Conservation (phyloP, 30 jellyfish, hydroid and myxozoan genomes). For the Aurelia sp. region DNA sequence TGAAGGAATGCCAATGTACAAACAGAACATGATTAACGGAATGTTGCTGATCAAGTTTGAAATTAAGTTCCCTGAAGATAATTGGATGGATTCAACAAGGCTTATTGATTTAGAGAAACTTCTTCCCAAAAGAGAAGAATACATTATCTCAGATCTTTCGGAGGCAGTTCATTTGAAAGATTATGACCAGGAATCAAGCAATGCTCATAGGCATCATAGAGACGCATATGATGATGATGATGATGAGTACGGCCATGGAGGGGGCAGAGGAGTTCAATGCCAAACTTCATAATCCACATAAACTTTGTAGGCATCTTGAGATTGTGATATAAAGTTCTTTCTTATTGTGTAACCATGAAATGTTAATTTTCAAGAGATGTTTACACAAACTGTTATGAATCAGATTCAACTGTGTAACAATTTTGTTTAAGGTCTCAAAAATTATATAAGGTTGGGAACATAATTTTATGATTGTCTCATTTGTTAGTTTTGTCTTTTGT, state of each 20-base stretch:
- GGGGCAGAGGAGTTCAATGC: slow-evolving; percentile 94
- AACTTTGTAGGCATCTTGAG: neutral
- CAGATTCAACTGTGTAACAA: too few relatives aligned
- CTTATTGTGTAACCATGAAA: neutral
- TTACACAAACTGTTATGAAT: neutral
- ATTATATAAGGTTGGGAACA: too few relatives aligned
- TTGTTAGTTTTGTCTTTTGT: too few relatives aligned
- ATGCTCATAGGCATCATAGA: slow-evolving; percentile 44
- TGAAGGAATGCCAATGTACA: slow-evolving; percentile 97
- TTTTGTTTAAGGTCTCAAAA: too few relatives aligned
- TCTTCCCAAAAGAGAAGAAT: slow-evolving; percentile 89
- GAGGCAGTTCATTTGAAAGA: slow-evolving; percentile 83
- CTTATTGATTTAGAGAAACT: slow-evolving; percentile 63
- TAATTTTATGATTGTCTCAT: too few relatives aligned
- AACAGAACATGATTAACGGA: slow-evolving; percentile 69
- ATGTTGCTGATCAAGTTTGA: slow-evolving; percentile 80
- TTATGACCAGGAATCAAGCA: slow-evolving; percentile 60
- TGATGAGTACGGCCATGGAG: slow-evolving; percentile 68
- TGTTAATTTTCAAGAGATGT: neutral
- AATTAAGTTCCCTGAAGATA: slow-evolving; percentile 82
- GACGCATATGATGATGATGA: slow-evolving; percentile 89
- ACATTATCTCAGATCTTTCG: slow-evolving; percentile 87
- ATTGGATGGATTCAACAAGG: slow-evolving; percentile 67
- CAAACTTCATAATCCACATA: slow-evolving; percentile 77
- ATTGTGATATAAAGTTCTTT: neutral